Evolutionary conservation across 2,797 vertebrate genomes (phyloP), one percentile per base, ranked within the genome.

Genomic region (Decapterus maruadsi): DNA sequence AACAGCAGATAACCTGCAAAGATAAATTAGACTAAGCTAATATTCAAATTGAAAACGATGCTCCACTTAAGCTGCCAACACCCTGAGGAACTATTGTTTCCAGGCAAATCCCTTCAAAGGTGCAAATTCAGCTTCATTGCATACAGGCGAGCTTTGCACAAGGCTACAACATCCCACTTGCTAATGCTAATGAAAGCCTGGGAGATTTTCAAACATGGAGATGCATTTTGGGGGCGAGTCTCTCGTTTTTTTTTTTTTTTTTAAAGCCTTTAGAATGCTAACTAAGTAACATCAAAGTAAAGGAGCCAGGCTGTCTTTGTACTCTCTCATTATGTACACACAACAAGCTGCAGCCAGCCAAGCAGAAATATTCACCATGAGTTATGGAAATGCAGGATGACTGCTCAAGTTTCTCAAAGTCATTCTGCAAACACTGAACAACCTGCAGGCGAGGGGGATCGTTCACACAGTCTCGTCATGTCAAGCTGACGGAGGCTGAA

Each of bases 111-210:
- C 76, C 72, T 74, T 86, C 60, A 89, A 90, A 83, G 80, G 63
- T 63, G 50, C 76, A 82, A 72, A 84, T 78, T 78, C 74, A 65
- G 64, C 64, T 68, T 70, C 58, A 31, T 8, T 66, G 76, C 82
- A 78, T 83, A 81, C 66, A 85, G 68, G 78, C 80, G 50, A 87
- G 88, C 79, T 90, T 90, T 89, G 84, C 83, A 88, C 87, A 84
- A 69, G 81, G 71, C 84, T 90, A 83, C 85, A 81, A 84, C 88
- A 77, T 70, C 83, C 81, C 79, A 72, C 81, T 80, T 78, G 87
- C 88, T 91, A 91, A 92, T 89, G 89, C 86, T 90, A 90, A 92
- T 90, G 85, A 90, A 83, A 87, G 88, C 86, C 90, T 89, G 82
- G 65, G 83, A 92, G 85, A 90, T 74, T 81, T 87, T 81, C 82